These are phyloP conservation scores for Pandemis heparana DNA, from an alignment of 2,888 invertebrate genomes.

Conservation along the genomic window DNA sequence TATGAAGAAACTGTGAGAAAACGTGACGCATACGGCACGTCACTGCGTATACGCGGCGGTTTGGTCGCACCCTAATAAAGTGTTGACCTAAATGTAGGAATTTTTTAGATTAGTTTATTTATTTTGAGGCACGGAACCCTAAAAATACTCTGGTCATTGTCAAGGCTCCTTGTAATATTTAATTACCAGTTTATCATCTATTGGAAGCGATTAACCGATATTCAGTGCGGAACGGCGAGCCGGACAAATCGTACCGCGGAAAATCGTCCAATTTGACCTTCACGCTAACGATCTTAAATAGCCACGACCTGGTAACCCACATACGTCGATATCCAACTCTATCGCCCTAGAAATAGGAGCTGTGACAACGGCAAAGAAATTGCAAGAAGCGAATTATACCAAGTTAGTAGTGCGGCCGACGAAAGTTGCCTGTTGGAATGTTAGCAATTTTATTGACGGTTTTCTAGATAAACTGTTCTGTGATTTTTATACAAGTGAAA, in stretches of 20 bases:
- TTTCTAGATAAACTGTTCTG: constrained; percentile 19
- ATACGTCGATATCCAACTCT: constrained; percentile 1
- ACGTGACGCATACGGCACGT: too few species aligned
- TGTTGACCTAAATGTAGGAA: too few species aligned
- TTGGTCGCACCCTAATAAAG: too few species aligned
- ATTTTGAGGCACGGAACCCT: too few species aligned
- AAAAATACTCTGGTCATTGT: not conserved
- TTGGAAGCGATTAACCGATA: constrained; percentile 16
- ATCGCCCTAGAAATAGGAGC: not conserved
- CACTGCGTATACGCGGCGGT: too few species aligned
- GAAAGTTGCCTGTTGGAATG: constrained; percentile 32
- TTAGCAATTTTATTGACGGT: constrained; percentile 21
- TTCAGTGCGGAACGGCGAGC: constrained; percentile 41
- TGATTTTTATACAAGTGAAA: not conserved
- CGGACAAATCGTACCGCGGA: constrained; percentile 25
- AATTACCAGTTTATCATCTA: constrained; percentile 12
- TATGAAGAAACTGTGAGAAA: too few species aligned
- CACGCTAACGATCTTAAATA: constrained; percentile 32
- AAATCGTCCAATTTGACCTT: constrained; percentile 37
- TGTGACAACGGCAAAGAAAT: not conserved
- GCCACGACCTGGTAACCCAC: not conserved
- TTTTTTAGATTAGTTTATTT: too few species aligned
- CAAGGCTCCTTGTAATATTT: not conserved
- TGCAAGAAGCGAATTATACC: not conserved
- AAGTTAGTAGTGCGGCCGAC: constrained; percentile 18